Evolutionary conservation across 1,140 invertebrate species (phyloP).

Genomic region (Tetragonula clypearis): DNA sequence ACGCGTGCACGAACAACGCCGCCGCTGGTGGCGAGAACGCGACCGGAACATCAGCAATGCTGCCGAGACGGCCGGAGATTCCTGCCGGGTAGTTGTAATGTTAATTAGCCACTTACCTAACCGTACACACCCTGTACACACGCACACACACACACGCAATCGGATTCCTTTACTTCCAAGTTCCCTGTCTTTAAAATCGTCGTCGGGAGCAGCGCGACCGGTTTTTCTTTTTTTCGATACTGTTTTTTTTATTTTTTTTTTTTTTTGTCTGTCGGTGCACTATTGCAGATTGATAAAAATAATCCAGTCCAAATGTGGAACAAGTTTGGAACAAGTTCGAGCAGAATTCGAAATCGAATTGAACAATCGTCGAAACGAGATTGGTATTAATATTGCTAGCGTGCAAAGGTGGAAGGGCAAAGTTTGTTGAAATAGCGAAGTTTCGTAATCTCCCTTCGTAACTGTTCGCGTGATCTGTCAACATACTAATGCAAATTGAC

Average conservation of each 20-base stretch:
- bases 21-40: slow-evolving; percentile 37
- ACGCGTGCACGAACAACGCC: slow-evolving; percentile 62
- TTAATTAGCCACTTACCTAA: slow-evolving; percentile 80
- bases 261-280: too few relatives aligned
- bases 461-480: not conserved
- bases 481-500: too few relatives aligned
- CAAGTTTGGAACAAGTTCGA: too few relatives aligned
- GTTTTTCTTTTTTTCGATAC: too few relatives aligned
- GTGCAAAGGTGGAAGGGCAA: too few relatives aligned
- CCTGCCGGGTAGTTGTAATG: slow-evolving; percentile 75
- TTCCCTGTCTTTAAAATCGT: slow-evolving; percentile 55
- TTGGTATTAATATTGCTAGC: too few relatives aligned
- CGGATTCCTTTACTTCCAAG: slow-evolving; percentile 68
- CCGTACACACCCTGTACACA: slow-evolving; percentile 62
- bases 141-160: slow-evolving; percentile 71
- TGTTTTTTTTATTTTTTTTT: too few relatives aligned
- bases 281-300: too few relatives aligned
- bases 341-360: too few relatives aligned
- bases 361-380: too few relatives aligned
- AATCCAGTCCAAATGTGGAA: too few relatives aligned
- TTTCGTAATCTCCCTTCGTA: not conserved
- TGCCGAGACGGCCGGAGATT: slow-evolving; percentile 59
- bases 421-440: too few relatives aligned
- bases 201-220: not conserved
- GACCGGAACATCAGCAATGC: slow-evolving; percentile 49